Percentiles rank a stretch among this genome's conserved stretches.
Evolutionary conservation across 2,113 vertebrate genomes (phyloP).

Genomic region (Oplegnathus fasciatus): DNA sequence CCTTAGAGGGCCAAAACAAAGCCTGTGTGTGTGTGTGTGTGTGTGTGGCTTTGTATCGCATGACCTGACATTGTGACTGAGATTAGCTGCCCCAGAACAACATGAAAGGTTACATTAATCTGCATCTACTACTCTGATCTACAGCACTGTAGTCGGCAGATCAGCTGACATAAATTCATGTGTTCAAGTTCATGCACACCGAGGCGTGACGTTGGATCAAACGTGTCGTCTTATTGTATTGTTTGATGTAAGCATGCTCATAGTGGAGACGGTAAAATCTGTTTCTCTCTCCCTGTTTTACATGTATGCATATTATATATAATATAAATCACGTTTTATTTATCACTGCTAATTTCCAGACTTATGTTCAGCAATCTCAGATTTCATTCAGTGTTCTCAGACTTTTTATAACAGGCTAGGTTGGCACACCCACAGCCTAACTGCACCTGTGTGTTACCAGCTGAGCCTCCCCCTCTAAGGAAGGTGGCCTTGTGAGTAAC

Average conservation of each 20-base stretch:
- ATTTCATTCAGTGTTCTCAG: background rate
- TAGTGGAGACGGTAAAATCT: background rate
- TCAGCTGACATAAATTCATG: constrained; percentile 37
- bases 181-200: background rate
- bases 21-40: background rate
- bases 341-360: no score
- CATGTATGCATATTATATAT: no score
- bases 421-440: no score
- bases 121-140: constrained; percentile 23
- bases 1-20: background rate
- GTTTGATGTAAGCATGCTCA: background rate
- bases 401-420: background rate
- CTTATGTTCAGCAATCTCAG: no score
- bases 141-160: background rate
- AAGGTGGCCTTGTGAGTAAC: no score
- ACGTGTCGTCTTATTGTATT: background rate
- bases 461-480: no score
- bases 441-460: no score
- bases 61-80: constrained; percentile 73
- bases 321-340: no score
- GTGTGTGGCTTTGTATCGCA: constrained; percentile 46
- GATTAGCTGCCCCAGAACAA: constrained; percentile 62
- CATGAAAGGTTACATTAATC: constrained; percentile 66
- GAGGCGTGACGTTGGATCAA: no score
- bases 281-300: background rate